Conservation (phyloP, 2,113 vertebrate genomes). For the Ptilorrhoa leucosticta region DNA sequence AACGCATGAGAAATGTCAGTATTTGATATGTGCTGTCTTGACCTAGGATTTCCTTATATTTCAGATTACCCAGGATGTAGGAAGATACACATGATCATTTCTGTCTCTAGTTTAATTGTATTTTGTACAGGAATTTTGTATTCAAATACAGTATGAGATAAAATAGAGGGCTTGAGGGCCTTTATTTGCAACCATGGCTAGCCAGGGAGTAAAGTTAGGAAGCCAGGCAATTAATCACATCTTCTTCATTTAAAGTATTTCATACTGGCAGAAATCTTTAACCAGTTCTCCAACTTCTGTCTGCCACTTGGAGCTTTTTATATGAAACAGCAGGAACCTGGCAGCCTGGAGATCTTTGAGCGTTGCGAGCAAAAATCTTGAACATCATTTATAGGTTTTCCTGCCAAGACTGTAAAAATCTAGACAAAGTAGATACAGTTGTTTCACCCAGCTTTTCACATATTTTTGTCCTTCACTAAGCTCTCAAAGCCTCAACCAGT, state of each 20-base stretch:
- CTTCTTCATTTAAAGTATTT: slow-evolving; percentile 51
- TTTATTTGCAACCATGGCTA: neutral
- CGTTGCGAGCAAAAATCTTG: neutral
- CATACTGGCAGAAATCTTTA: slow-evolving; percentile 55
- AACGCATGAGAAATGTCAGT: neutral
- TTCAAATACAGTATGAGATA: neutral
- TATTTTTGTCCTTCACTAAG: slow-evolving; percentile 25
- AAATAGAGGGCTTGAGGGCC: neutral
- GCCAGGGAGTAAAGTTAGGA: neutral
- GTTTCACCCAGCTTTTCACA: slow-evolving; percentile 25
- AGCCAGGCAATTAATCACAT: slow-evolving; percentile 33
- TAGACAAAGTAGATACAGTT: slow-evolving; percentile 23
- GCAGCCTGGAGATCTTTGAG: slow-evolving; percentile 44
- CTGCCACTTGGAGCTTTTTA: slow-evolving; percentile 54
- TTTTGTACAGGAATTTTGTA: neutral
- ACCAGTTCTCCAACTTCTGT: slow-evolving; percentile 50
- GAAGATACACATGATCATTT: neutral
- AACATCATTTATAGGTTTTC: slow-evolving; percentile 46
- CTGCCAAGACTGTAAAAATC: slow-evolving; percentile 50
- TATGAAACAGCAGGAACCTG: slow-evolving; percentile 59
- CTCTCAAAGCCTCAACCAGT: neutral
- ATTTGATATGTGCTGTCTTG: neutral
- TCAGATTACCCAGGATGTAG: neutral
- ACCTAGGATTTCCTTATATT: neutral
- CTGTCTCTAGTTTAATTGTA: neutral